Evolutionary conservation across 2,113 vertebrate genomes (phyloP), one percentile per base, ranked within the genome.

Genomic region (Dipodomys spectabilis): DNA sequence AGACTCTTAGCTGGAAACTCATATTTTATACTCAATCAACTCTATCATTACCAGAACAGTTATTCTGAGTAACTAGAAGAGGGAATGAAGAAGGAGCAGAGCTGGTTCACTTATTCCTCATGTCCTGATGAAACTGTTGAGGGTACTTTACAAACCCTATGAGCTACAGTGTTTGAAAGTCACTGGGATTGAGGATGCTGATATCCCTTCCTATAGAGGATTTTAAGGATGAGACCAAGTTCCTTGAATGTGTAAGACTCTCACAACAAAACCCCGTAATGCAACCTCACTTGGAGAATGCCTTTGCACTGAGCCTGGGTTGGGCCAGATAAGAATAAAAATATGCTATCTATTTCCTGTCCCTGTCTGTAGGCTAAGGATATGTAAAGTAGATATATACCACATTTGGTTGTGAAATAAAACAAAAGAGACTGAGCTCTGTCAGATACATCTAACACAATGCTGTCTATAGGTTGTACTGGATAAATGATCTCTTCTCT

Each of bases 1-100:
- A n/a, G n/a, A n/a, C n/a, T n/a, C n/a, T n/a, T n/a, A 84, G 28
- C 64, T 84, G 6, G 35, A 65, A 96, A 83, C 85, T 53, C 77
- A 60, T 82, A 57, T 84, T 67, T 45, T 62, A 72, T 45, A 57
- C 30, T 22, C 72, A 80, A 68, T 60, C 28, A 13, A 53, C 12
- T 2, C 0, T 30, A 32, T 83, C 49, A 4, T n/a, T 35, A 16
- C 73, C 30, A 57, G 15, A 57, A 57, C 53, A 18, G 53, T 57
- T 57, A 57, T 57, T 32, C 32, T 68, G 15, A 64, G 7, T 67
- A 60, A n/a, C 16, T n/a, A 9, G 35, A 53, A 95, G 49, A 22
- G 0, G 7, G 18, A 60, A 2, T 6, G 22, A 79, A 16, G 64
- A 11, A 30, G 6, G 18, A 28, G 6, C 30, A 64, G 62, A 87